Base-by-base conservation (phyloP, 2,113 vertebrate species). In the Sclerurus mexicanus region DNA sequence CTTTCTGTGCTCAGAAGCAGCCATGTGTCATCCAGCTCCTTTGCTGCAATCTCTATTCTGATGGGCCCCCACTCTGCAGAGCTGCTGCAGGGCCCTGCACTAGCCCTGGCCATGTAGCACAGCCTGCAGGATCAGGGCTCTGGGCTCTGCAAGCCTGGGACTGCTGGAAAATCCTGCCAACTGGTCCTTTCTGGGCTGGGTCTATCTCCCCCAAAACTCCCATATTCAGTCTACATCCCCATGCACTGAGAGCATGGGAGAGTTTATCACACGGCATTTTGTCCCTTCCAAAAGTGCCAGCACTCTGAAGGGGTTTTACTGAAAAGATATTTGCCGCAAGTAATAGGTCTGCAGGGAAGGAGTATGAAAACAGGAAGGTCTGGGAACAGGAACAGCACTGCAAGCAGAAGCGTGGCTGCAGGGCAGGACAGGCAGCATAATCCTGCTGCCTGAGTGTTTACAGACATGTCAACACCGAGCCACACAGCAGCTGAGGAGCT, bases 241-340 rank as follows among this genome's bases (percentile, higher is more conserved):
- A 14, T 0, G 1, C 23, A 40, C 25, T 10, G 9, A 64, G 6
- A 81, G 53, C 47, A 42, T 0, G 1, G 49, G 30, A 80, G 30
- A n/a, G 37, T 28, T 42, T 0, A 0, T 46, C 78, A 42, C 49
- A 58, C 31, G 46, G 30, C 5, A 24, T 42, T 93, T 19, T 64
- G 62, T 78, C 24, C 23, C 23, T 72, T 56, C 33, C 69, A 67
- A 75, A 79, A 40, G 55, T 5, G 31, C 60, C 7, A 68, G 17
- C 6, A 8, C 60, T 73, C 39, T 9, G 20, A 59, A 77, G 25
- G 6, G 33, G 12, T 56, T 87, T 62, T 73, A 52, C 77, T 30
- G 25, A 46, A 58, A 73, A 62, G 11, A 6, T n/a, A 27, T 71
- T 82, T 62, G 35, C 14, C 47, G 33, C 31, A 59, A 39, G 42